A percentile compares a stretch with the other conserved stretches of the same genome.
Conservation (phyloP, 2,797 vertebrate species). For the Podarcis siculus region DNA sequence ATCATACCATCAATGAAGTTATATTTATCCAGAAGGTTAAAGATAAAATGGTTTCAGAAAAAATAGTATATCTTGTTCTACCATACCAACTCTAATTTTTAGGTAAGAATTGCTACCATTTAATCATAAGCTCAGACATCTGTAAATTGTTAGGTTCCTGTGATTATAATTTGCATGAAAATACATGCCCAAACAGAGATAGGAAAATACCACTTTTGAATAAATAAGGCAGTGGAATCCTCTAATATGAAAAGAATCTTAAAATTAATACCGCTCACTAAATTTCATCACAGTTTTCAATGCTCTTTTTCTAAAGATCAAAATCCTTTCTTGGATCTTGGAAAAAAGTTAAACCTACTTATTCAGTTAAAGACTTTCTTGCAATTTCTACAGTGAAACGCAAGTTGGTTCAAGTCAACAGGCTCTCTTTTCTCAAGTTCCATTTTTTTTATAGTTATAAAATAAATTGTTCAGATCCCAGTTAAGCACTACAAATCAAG, state of each 20-base stretch:
- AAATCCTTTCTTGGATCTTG: slow-evolving; percentile 15
- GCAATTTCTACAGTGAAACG: slow-evolving; percentile 19
- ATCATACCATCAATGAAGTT: background rate
- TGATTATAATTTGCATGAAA: slow-evolving; percentile 36
- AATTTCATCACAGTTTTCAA: background rate
- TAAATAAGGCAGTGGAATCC: slow-evolving; percentile 1
- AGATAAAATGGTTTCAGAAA: background rate
- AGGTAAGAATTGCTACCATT: slow-evolving; percentile 34
- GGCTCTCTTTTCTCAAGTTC: slow-evolving; percentile 29
- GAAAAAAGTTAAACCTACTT: slow-evolving; percentile 44
- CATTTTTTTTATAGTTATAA: background rate
- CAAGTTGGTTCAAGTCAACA: slow-evolving; percentile 54
- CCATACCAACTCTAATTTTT: slow-evolving; percentile 29
- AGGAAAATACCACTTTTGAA: slow-evolving; percentile 6
- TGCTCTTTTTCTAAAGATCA: background rate
- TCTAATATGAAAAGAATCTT: background rate
- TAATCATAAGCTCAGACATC: slow-evolving; percentile 30
- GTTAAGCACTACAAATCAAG: slow-evolving; percentile 33
- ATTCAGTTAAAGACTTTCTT: slow-evolving; percentile 56
- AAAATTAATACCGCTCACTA: slow-evolving; percentile 10
- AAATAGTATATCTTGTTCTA: slow-evolving; percentile 3
- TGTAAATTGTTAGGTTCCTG: slow-evolving; percentile 22
- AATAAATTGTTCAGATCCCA: background rate
- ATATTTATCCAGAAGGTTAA: background rate
- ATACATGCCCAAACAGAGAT: slow-evolving; percentile 1